These are phyloP conservation scores for Hippocampus abdominalis DNA, from an alignment of 2,113 vertebrate genomes.

Conservation along the genomic window DNA sequence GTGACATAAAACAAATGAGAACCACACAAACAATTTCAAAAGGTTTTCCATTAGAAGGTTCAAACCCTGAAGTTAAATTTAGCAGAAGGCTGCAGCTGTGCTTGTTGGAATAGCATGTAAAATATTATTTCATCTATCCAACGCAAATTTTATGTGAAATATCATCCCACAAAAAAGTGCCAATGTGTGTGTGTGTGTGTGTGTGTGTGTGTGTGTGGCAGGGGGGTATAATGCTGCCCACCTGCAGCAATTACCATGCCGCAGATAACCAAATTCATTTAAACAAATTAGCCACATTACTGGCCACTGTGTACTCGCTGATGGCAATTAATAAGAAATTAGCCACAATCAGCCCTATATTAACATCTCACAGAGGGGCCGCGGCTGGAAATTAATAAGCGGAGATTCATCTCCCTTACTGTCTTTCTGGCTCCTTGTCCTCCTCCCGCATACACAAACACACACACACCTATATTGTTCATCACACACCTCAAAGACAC, in stretches of 20 bases:
- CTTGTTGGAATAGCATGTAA: background rate
- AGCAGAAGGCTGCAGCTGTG: background rate
- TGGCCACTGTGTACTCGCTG: constrained; percentile 74
- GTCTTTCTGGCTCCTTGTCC: constrained; percentile 58
- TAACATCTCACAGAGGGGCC: constrained; percentile 74
- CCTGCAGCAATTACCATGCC: constrained; percentile 74
- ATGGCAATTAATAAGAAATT: constrained; percentile 80
- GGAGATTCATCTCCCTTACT: constrained; percentile 70
- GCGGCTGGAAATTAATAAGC: constrained; percentile 76
- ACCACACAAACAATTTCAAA: no score
- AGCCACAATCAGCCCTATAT: constrained; percentile 73
- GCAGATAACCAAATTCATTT: constrained; percentile 72
- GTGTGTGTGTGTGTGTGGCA: constrained; percentile 10
- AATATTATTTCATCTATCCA: constrained; percentile 14
- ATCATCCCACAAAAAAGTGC: constrained; percentile 22
- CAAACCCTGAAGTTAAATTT: background rate
- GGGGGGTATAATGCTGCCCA: constrained; percentile 37
- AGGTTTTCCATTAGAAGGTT: no score
- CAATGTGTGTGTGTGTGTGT: constrained; percentile 9
- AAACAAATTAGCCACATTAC: constrained; percentile 74
- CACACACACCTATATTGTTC: constrained; percentile 62
- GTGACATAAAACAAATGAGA: no score
- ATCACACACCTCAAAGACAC: constrained; percentile 65
- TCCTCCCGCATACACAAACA: constrained; percentile 31
- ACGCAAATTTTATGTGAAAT: constrained; percentile 23